Evolutionary conservation across 2,113 vertebrate genomes (phyloP).

Genomic region (Arenaria interpres): DNA sequence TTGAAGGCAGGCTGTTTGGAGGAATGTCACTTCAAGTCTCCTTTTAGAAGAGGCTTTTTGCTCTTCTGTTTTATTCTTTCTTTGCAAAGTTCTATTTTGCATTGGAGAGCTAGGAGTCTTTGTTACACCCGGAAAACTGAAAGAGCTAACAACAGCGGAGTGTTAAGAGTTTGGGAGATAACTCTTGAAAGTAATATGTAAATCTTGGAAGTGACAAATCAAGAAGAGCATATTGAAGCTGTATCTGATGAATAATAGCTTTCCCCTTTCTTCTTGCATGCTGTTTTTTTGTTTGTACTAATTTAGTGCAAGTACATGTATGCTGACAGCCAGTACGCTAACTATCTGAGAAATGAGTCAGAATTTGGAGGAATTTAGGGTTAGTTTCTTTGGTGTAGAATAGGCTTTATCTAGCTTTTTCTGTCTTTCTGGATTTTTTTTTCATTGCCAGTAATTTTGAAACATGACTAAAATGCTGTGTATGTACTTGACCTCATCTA

Average conservation of each 20-base stretch:
- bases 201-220: neutral
- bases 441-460: neutral
- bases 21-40: neutral
- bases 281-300: neutral
- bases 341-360: neutral
- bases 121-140: neutral
- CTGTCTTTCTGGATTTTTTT: neutral
- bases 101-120: neutral
- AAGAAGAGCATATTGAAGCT: neutral
- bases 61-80: neutral
- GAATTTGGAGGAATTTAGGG: neutral
- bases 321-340: neutral
- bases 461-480: neutral
- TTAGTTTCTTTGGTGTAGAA: neutral
- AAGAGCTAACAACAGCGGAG: neutral
- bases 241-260: neutral
- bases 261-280: neutral
- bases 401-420: neutral
- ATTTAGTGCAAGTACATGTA: neutral
- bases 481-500: neutral
- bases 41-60: neutral
- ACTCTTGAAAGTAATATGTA: neutral
- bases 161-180: neutral
- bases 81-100: neutral
- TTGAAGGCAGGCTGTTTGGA: neutral